Percentiles rank a stretch among this genome's conserved stretches.
Evolutionary conservation across 2,797 vertebrate species (phyloP).

Genomic region (Paramormyrops hopkinsi): DNA sequence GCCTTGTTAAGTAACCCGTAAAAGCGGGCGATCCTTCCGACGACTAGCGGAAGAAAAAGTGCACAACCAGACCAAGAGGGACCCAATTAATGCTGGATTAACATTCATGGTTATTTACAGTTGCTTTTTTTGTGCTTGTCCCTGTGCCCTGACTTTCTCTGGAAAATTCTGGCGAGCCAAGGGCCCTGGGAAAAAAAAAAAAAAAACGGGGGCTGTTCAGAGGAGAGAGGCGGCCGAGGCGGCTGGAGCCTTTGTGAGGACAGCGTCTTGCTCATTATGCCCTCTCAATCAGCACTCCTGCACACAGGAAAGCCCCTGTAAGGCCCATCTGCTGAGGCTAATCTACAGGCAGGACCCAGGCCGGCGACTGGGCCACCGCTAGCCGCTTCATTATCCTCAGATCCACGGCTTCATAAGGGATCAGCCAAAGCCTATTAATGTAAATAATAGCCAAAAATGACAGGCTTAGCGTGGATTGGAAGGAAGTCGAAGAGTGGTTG

Average conservation of each 20-base stretch:
- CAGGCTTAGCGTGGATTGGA: conserved; percentile 99
- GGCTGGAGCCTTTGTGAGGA: conserved; percentile 95
- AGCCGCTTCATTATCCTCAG: conserved; percentile 98
- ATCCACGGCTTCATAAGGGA: conserved; percentile 98
- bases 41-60: conserved; percentile 64
- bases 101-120: conserved; percentile 99
- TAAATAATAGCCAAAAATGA: conserved; percentile 99
- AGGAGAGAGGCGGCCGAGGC: conserved; percentile 95
- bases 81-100: conserved; percentile 99
- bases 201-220: conserved; percentile 87
- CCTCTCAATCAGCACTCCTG: conserved; percentile 99
- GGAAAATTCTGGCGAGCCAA: conserved; percentile 75
- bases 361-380: conserved; percentile 89
- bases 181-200: conserved; percentile 51
- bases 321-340: conserved; percentile 99
- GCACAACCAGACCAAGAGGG: conserved; percentile 85
- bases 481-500: conserved; percentile 99
- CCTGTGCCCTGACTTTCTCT: conserved; percentile 91
- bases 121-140: conserved; percentile 99
- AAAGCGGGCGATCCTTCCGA: conserved; percentile 51
- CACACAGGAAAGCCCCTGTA: conserved; percentile 98
- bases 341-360: conserved; percentile 96
- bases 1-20: conserved; percentile 65
- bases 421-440: conserved; percentile 99
- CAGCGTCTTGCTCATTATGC: conserved; percentile 99